A percentile compares a stretch with the other conserved stretches of the same genome.
Conservation (phyloP, 2,113 vertebrate genomes). For the Hyperopisus bebe region DNA sequence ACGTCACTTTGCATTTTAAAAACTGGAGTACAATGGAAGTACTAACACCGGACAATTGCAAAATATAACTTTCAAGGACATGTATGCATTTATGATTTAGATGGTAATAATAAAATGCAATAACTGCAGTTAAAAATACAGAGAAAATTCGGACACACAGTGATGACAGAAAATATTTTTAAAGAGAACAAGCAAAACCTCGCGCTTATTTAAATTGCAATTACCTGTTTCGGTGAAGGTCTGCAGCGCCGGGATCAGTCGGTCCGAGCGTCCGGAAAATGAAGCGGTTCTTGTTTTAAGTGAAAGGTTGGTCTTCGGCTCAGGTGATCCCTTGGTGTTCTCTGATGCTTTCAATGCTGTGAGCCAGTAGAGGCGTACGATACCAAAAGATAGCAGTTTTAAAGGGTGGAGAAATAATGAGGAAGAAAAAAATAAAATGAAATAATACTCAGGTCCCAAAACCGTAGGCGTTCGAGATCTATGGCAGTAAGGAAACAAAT, state of each 20-base stretch:
- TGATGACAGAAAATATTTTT: neutral
- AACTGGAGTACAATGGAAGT: neutral
- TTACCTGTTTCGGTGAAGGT: constrained; percentile 5
- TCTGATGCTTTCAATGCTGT: neutral
- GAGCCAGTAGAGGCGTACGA: neutral
- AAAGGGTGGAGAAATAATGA: neutral
- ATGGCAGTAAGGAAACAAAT: neutral
- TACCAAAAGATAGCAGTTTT: neutral
- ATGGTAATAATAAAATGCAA: neutral
- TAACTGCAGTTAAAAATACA: neutral
- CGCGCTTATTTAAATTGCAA: neutral
- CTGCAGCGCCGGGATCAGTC: neutral
- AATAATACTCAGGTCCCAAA: neutral
- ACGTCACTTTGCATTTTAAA: neutral
- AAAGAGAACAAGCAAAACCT: neutral
- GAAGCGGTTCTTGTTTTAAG: constrained; percentile 4
- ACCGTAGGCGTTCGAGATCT: neutral
- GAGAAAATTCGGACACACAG: neutral
- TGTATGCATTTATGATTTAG: neutral
- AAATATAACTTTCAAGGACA: neutral
- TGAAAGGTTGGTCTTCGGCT: neutral
- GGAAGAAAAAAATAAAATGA: neutral
- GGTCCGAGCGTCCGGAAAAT: neutral
- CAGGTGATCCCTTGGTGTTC: constrained; percentile 7
- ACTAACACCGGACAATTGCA: neutral